Evolutionary conservation across 2,113 vertebrate genomes (phyloP).

Genomic region (Panthera leo): DNA sequence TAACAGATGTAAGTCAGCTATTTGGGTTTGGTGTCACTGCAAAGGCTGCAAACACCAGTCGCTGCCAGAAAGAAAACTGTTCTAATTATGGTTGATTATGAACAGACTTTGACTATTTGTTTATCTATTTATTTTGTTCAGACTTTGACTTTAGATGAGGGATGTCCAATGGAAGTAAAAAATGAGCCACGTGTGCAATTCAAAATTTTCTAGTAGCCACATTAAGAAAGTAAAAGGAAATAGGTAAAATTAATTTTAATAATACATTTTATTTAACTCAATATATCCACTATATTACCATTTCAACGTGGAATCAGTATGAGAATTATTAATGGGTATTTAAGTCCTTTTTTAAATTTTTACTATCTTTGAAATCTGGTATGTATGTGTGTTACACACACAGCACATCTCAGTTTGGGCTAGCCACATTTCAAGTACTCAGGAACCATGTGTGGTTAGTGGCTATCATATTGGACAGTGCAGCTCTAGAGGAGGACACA

Average conservation of each 20-base stretch:
- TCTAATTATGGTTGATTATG: not conserved
- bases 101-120: not conserved
- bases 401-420: not conserved
- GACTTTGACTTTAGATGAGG: not conserved
- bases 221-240: slow-evolving; percentile 4
- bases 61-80: not conserved
- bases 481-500: not conserved
- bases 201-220: not conserved
- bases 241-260: not conserved
- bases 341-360: not conserved
- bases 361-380: not conserved
- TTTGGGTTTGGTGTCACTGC: not conserved
- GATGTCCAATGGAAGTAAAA: not conserved
- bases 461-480: not conserved
- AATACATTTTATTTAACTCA: slow-evolving; percentile 14
- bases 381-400: not conserved
- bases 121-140: no score
- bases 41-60: not conserved
- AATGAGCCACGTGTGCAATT: not conserved
- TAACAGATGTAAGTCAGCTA: not conserved
- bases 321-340: not conserved
- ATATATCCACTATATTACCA: not conserved
- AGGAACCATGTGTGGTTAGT: not conserved
- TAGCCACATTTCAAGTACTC: not conserved
- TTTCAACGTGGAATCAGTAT: not conserved